Percentiles rank a stretch among this genome's conserved stretches.
phyloP scores from a whole-genome alignment of 2,797 vertebrate genomes.

The Pseudotriccus pelzelni region DNA sequence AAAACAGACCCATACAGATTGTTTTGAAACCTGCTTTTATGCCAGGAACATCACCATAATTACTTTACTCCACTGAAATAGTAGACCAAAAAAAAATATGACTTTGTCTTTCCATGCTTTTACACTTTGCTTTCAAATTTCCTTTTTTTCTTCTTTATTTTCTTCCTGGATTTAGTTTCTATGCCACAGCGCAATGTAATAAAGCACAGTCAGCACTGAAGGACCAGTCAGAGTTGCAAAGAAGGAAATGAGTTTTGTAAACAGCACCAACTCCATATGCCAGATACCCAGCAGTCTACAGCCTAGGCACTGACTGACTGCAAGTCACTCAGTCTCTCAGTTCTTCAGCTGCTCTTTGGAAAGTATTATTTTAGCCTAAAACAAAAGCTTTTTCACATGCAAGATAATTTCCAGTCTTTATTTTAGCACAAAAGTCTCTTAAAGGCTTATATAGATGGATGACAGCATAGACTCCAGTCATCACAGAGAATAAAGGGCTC shows the following conservation, averaged over 20 bases:
- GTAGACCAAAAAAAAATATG: neutral
- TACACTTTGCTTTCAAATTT: neutral
- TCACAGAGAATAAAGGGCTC: neutral
- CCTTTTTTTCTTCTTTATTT: neutral
- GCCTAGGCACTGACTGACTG: neutral
- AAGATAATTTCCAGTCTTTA: neutral
- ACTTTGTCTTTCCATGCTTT: neutral
- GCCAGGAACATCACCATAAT: neutral
- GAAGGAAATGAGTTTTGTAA: neutral
- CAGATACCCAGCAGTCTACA: neutral
- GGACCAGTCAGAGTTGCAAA: neutral
- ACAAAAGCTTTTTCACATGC: neutral
- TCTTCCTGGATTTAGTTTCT: neutral
- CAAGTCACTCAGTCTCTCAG: neutral
- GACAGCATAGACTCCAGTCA: neutral
- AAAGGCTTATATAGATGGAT: neutral
- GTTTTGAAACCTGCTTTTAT: neutral
- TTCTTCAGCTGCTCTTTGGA: neutral
- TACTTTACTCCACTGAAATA: neutral
- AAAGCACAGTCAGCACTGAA: neutral
- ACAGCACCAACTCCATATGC: neutral
- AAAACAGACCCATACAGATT: neutral
- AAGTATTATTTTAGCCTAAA: neutral
- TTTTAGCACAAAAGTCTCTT: neutral
- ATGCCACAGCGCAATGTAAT: neutral